phyloP scores from a whole-genome alignment of 1,140 invertebrate species.

The Thaumatotibia leucotreta region DNA sequence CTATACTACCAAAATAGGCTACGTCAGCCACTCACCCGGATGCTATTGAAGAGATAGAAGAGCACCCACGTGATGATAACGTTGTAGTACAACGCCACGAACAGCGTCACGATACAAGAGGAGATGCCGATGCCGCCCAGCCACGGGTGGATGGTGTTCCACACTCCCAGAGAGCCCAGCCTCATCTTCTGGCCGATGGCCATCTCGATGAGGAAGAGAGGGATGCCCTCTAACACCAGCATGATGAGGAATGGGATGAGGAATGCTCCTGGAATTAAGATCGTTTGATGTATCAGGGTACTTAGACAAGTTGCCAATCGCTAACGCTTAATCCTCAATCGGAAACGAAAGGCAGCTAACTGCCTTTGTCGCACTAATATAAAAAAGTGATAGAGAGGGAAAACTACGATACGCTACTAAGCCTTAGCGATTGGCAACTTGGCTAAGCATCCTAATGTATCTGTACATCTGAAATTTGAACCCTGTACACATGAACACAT shows the following conservation, averaged over 20 bases:
- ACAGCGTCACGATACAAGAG: slow-evolving; percentile 93
- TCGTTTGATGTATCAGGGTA: neutral
- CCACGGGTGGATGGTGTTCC: slow-evolving; percentile 96
- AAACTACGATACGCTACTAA: too few relatives aligned
- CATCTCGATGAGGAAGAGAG: slow-evolving; percentile 94
- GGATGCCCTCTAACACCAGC: slow-evolving; percentile 94
- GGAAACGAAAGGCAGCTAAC: too few relatives aligned
- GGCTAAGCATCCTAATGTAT: too few relatives aligned
- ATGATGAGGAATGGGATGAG: slow-evolving; percentile 97
- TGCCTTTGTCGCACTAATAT: too few relatives aligned
- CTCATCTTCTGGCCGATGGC: slow-evolving; percentile 95
- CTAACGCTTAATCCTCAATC: too few relatives aligned
- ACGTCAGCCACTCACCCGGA: slow-evolving; percentile 80
- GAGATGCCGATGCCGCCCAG: slow-evolving; percentile 93
- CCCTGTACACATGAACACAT: too few relatives aligned
- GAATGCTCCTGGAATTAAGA: slow-evolving; percentile 89
- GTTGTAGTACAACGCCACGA: slow-evolving; percentile 97
- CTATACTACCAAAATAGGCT: too few relatives aligned
- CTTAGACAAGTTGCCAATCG: too few relatives aligned
- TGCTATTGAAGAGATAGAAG: slow-evolving; percentile 95
- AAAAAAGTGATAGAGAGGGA: too few relatives aligned
- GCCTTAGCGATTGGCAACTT: too few relatives aligned
- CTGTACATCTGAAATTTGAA: neutral
- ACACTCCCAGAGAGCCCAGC: slow-evolving; percentile 92
- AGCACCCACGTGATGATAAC: slow-evolving; percentile 99